phyloP scores from a whole-genome alignment of 1,140 invertebrate genomes.

The Frieseomelitta varia region DNA sequence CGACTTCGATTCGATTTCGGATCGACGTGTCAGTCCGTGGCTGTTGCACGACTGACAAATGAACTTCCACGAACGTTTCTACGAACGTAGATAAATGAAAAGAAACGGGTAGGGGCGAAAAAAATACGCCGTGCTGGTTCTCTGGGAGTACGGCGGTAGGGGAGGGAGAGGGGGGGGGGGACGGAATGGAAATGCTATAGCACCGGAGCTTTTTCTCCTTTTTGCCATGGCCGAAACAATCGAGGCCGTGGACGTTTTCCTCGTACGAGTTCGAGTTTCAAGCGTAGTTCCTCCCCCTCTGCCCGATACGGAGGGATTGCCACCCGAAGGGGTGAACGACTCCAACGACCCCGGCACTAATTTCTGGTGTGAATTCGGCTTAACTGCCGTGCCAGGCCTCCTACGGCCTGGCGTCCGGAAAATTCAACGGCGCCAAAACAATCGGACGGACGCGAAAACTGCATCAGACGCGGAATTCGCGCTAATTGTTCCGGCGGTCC shows the following conservation, averaged over 20 bases:
- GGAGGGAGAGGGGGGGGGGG: neutral
- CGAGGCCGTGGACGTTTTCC: constrained; percentile 23
- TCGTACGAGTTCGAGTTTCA: constrained; percentile 17
- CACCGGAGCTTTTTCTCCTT: neutral
- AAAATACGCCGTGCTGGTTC: neutral
- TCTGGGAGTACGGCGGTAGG: neutral
- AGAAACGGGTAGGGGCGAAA: neutral
- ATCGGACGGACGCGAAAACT: constrained; percentile 74
- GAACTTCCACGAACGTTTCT: constrained; percentile 4
- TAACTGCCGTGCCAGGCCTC: constrained; percentile 44
- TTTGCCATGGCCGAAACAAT: constrained; percentile 51
- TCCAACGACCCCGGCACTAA: constrained; percentile 47
- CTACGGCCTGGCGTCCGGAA: constrained; percentile 39
- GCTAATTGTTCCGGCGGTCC: constrained; percentile 71
- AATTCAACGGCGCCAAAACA: constrained; percentile 69
- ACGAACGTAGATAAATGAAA: neutral
- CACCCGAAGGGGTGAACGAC: neutral
- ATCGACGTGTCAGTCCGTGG: constrained; percentile 1
- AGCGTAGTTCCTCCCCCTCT: neutral
- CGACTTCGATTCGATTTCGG: constrained; percentile 13
- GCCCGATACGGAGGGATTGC: neutral
- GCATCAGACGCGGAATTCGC: constrained; percentile 74
- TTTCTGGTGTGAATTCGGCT: constrained; percentile 72
- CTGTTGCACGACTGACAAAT: constrained; percentile 22
- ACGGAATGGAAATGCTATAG: neutral